Evolutionary conservation across 2,113 vertebrate species (phyloP).

Genomic region (Anhinga rufa): DNA sequence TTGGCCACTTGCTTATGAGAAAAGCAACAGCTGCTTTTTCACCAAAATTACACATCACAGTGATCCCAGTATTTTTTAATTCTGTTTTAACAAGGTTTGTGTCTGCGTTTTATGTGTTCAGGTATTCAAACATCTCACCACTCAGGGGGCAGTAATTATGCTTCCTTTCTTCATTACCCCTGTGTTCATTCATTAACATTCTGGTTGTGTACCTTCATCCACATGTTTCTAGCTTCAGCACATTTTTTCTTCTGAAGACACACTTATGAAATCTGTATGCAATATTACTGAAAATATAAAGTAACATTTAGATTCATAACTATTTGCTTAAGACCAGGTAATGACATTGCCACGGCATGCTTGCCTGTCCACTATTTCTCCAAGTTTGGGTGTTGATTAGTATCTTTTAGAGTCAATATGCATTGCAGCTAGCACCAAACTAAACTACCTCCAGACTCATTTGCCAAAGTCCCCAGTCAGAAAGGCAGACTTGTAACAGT

Average conservation of each 20-base stretch:
- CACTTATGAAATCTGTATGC: not conserved
- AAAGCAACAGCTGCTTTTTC: not conserved
- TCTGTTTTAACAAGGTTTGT: not conserved
- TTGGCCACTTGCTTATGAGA: not conserved
- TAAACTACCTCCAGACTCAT: not conserved
- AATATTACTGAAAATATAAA: not conserved
- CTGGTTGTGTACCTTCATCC: not conserved
- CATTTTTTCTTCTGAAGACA: not conserved
- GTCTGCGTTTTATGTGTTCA: not conserved
- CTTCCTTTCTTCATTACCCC: not conserved
- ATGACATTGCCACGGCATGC: not conserved
- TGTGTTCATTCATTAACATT: not conserved
- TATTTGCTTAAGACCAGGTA: not conserved
- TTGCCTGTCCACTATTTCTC: not conserved
- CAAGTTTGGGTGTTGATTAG: not conserved
- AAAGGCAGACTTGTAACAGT: not conserved
- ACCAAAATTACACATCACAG: not conserved
- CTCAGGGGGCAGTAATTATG: not conserved
- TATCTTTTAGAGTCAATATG: not conserved
- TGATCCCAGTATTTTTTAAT: not conserved
- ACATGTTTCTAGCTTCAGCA: not conserved
- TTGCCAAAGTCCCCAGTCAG: not conserved
- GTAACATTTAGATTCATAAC: not conserved
- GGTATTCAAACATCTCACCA: not conserved
- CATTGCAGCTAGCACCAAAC: not conserved